Conservation (phyloP, 2,888 invertebrate genomes). For the Lithophane socia region DNA sequence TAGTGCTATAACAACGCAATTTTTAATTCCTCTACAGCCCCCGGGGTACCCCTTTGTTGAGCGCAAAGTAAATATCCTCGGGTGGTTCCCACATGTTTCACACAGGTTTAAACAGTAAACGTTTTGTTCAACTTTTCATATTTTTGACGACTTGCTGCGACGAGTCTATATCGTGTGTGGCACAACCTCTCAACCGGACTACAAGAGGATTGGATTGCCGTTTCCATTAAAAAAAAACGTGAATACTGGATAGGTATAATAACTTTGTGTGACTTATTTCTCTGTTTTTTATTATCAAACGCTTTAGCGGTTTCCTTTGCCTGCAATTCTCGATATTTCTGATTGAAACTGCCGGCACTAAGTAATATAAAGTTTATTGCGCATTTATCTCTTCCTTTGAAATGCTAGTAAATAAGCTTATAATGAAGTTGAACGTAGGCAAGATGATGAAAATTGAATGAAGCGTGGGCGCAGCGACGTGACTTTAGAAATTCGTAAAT, state of each 20-base stretch:
- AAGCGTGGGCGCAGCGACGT: not conserved
- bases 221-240: constrained; percentile 20
- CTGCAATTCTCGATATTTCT: not conserved
- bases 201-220: constrained; percentile 17
- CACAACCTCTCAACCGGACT: constrained; percentile 3
- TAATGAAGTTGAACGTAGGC: not conserved
- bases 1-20: constrained; percentile 15
- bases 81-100: constrained; percentile 29
- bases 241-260: too few species aligned
- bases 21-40: constrained; percentile 35
- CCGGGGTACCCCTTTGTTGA: constrained; percentile 48
- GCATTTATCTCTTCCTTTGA: not conserved
- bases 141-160: constrained; percentile 18
- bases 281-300: constrained; percentile 3
- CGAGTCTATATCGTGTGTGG: constrained; percentile 5
- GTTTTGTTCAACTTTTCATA: constrained; percentile 39
- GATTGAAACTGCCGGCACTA: not conserved
- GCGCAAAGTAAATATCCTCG: constrained; percentile 55
- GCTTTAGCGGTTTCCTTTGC: not conserved
- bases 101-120: constrained; percentile 29
- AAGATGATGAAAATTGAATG: not conserved
- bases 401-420: not conserved
- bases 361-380: not conserved
- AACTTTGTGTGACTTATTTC: not conserved
- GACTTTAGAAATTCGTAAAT: not conserved